These are phyloP conservation scores for Prietella phreatophila DNA, from an alignment of 2,113 vertebrate genomes.

Conservation along the genomic window DNA sequence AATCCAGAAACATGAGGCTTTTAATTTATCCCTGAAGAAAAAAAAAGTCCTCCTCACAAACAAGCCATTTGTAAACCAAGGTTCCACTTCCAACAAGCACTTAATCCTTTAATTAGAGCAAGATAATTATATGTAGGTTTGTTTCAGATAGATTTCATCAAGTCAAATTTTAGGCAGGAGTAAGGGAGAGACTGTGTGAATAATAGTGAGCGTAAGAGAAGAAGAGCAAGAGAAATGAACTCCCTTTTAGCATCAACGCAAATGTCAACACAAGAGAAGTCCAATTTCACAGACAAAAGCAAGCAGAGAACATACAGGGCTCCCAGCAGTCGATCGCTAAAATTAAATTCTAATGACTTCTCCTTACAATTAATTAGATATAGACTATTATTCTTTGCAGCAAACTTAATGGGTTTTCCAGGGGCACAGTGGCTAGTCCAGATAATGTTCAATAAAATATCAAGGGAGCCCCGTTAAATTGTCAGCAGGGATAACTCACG, in stretches of 20 bases:
- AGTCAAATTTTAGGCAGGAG: slow-evolving; percentile 51
- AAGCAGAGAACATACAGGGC: slow-evolving; percentile 42
- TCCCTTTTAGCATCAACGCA: slow-evolving; percentile 53
- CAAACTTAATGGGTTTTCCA: slow-evolving; percentile 46
- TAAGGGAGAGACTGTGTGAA: neutral
- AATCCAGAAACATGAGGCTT: neutral
- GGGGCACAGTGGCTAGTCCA: slow-evolving; percentile 42
- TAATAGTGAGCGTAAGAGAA: neutral
- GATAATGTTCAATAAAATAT: slow-evolving; percentile 53
- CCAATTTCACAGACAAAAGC: slow-evolving; percentile 50
- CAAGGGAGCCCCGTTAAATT: slow-evolving; percentile 48
- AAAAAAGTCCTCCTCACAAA: neutral
- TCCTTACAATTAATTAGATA: slow-evolving; percentile 51
- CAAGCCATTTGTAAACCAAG: slow-evolving; percentile 17
- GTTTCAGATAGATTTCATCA: neutral
- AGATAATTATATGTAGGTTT: slow-evolving; percentile 37
- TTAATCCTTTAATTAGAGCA: slow-evolving; percentile 62
- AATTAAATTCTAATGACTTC: slow-evolving; percentile 53
- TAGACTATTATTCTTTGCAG: slow-evolving; percentile 48
- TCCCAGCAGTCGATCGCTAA: slow-evolving; percentile 43
- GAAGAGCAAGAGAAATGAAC: neutral
- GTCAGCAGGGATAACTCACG: slow-evolving; percentile 42
- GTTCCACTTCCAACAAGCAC: slow-evolving; percentile 29
- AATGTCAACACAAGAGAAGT: slow-evolving; percentile 57
- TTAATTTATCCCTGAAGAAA: neutral